Percentiles rank a stretch among this genome's conserved stretches.
These are phyloP conservation scores for Gortyna flavago DNA, from an alignment of 2,888 invertebrate genomes.

Conservation along the genomic window DNA sequence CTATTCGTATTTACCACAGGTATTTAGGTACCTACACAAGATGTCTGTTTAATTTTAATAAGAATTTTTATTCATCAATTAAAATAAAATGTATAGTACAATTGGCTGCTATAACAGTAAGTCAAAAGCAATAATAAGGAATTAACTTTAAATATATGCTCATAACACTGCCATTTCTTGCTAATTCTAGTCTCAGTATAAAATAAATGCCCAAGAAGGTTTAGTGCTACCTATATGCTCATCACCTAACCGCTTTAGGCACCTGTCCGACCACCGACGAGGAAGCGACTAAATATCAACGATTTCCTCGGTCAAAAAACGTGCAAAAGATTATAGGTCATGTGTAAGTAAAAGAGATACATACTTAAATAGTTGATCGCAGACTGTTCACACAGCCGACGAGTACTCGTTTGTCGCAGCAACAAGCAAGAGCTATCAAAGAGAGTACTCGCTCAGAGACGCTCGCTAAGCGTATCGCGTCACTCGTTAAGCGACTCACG, in stretches of 20 bases:
- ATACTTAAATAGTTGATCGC: background rate
- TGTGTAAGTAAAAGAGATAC: background rate
- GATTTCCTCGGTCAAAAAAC: background rate
- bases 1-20: background rate
- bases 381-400: background rate
- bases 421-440: background rate
- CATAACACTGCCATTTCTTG: background rate
- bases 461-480: background rate
- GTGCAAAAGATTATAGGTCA: background rate
- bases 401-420: background rate
- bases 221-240: background rate
- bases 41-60: conserved; percentile 1
- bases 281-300: background rate
- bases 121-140: background rate
- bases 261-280: background rate
- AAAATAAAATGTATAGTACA: background rate
- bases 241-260: background rate
- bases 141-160: background rate
- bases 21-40: no score
- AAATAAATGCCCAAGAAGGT: background rate
- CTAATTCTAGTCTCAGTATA: background rate
- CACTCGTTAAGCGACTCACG: background rate
- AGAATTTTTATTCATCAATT: background rate
- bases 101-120: background rate
- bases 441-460: background rate